Evolutionary conservation across 2,113 vertebrate species (phyloP), one percentile per base, ranked within the genome.

Genomic region (Brachirus orientalis): DNA sequence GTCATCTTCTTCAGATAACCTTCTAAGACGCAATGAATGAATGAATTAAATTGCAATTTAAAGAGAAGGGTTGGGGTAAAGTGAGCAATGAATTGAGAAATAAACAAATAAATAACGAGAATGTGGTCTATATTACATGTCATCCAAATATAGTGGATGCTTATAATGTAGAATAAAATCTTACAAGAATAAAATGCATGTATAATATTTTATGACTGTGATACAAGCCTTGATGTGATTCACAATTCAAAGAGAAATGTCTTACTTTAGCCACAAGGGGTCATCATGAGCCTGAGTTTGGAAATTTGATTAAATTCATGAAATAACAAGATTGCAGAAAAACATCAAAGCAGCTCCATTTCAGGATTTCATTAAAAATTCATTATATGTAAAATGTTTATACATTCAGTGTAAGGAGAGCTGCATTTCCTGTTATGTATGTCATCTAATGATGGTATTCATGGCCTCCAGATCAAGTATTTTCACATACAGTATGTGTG

Each of bases 221-320:
- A 28, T 6, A 28, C 28, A 28, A 28, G 6, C 28, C 28, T n/a
- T n/a, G n/a, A n/a, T n/a, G n/a, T n/a, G n/a, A n/a, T n/a, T n/a
- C n/a, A n/a, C n/a, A n/a, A n/a, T n/a, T n/a, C n/a, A n/a, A n/a
- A n/a, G 60, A 18, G 11, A 40, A 20, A 40, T 63, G 28, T 7
- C 13, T 33, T 7, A 16, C 8, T 61, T 44, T 7, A 28, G 66
- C 72, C 82, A 85, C 75, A 63, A 86, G 84, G 72, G 77, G 87
- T 79, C 86, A 72, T 68, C 75, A 48, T 33, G 60, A 64, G 45
- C 17, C 35, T 19, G 11, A 16, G 18, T 22, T 14, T 51, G 10
- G 5, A 46, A 10, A 54, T 58, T 1, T 41, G 41, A 36, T 19
- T 62, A 19, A 17, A 43, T 53, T 52, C n/a, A 46, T 36, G 41